Percentiles rank a stretch among this genome's conserved stretches.
These are phyloP conservation scores for Rhogogaster chlorosoma DNA, from an alignment of 2,888 invertebrate genomes.

Conservation along the genomic window DNA sequence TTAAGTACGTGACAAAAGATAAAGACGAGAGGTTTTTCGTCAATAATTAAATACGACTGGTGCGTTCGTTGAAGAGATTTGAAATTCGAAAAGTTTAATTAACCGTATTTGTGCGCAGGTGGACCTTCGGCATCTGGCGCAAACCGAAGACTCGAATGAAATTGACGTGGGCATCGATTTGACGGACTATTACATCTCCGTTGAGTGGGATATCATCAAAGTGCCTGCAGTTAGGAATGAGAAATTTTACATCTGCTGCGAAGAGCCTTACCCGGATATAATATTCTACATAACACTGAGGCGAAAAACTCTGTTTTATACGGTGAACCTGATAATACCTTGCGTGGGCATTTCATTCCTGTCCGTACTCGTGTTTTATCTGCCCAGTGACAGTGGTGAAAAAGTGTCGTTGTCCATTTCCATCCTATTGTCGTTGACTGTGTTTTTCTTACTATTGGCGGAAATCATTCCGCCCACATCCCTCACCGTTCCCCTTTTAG, in stretches of 20 bases:
- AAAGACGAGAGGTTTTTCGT: conserved; percentile 8
- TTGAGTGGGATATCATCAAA: conserved; percentile 98
- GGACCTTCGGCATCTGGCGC: conserved; percentile 92
- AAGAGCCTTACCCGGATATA: conserved; percentile 98
- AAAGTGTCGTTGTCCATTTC: conserved; percentile 98
- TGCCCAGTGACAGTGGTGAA: conserved; percentile 98
- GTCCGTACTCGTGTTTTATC: conserved; percentile 97
- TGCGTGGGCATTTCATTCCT: conserved; percentile 98
- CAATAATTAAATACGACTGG: background rate
- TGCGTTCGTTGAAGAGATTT: background rate
- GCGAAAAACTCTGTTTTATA: conserved; percentile 98
- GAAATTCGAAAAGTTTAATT: background rate
- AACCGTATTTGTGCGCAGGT: conserved; percentile 82
- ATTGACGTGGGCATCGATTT: conserved; percentile 95
- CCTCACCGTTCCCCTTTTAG: conserved; percentile 91
- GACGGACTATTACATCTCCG: conserved; percentile 97
- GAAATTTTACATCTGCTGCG: conserved; percentile 97
- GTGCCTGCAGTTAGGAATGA: conserved; percentile 95
- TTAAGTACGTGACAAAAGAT: conserved; percentile 23
- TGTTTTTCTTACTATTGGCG: conserved; percentile 95
- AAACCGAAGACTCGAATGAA: conserved; percentile 92
- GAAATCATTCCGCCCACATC: conserved; percentile 98
- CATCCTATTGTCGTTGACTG: conserved; percentile 94
- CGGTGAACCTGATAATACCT: conserved; percentile 97
- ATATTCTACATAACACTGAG: conserved; percentile 97